phyloP scores from a whole-genome alignment of 2,113 vertebrate genomes.

The Phrynosoma platyrhinos region DNA sequence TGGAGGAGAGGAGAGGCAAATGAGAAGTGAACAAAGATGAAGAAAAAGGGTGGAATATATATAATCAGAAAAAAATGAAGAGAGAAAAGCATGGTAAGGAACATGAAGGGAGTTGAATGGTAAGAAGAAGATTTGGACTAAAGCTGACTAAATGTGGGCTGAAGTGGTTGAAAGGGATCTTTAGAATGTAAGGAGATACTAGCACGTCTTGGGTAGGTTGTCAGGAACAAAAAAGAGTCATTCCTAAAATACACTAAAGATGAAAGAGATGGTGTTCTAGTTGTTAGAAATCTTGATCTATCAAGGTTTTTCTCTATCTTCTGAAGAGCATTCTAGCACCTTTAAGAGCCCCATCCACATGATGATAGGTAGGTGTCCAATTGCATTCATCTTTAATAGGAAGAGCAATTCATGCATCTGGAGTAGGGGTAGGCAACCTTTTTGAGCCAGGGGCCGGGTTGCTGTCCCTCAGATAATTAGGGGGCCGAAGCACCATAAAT shows the following conservation, averaged over 20 bases:
- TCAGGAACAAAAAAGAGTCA: accelerated
- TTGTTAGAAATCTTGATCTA: accelerated
- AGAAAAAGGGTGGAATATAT: background rate
- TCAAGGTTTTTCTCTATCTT: constrained; percentile 15
- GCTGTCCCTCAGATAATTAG: too few relatives aligned
- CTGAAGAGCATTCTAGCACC: background rate
- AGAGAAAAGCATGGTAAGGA: background rate
- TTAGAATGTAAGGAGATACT: background rate
- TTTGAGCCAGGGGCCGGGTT: too few relatives aligned
- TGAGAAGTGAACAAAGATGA: constrained; percentile 3
- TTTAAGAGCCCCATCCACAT: background rate
- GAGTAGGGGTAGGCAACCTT: too few relatives aligned
- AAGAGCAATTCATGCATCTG: background rate
- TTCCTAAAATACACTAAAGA: background rate
- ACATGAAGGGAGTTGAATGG: constrained; percentile 1
- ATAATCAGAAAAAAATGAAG: background rate
- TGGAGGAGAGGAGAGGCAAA: too few relatives aligned
- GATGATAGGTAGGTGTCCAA: too few relatives aligned
- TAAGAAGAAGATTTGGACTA: background rate
- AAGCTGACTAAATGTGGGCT: background rate
- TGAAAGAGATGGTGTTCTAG: background rate
- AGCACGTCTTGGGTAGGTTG: background rate
- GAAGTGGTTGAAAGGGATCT: background rate
- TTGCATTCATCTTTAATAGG: background rate
- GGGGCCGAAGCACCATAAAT: too few relatives aligned